phyloP scores from a whole-genome alignment of 2,888 invertebrate species.

The Noctua janthina region DNA sequence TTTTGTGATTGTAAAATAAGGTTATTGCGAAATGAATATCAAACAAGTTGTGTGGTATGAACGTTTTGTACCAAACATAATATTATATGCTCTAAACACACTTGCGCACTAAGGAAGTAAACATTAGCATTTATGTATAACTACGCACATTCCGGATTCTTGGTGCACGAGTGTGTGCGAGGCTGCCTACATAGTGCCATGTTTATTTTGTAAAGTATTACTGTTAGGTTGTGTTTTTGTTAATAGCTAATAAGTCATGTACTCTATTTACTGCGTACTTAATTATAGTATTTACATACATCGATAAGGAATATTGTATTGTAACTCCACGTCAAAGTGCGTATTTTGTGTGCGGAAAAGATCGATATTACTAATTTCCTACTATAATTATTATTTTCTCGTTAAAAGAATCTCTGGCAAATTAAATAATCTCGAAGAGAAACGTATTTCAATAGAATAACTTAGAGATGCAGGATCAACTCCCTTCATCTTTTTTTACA shows the following conservation, averaged over 20 bases:
- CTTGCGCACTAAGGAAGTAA: constrained; percentile 29
- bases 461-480: constrained; percentile 4
- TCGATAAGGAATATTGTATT: neutral
- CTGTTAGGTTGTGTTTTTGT: constrained; percentile 62
- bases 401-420: constrained; percentile 33
- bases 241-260: constrained; percentile 56
- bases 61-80: constrained; percentile 42
- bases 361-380: neutral
- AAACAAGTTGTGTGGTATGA: constrained; percentile 30
- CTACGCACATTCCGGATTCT: constrained; percentile 48
- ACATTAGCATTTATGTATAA: constrained; percentile 36
- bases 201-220: constrained; percentile 67
- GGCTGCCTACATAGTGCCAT: constrained; percentile 72
- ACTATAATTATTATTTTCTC: constrained; percentile 1
- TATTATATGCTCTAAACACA: constrained; percentile 34
- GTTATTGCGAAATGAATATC: constrained; percentile 50
- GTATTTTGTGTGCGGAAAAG: too few relatives aligned
- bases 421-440: neutral
- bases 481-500: neutral
- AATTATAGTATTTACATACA: constrained; percentile 24
- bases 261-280: constrained; percentile 54
- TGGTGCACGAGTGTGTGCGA: constrained; percentile 41
- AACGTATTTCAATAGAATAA: neutral
- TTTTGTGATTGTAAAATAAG: constrained; percentile 76
- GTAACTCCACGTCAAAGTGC: too few relatives aligned